Conservation (phyloP, 2,113 vertebrate genomes). For the Puntigrus tetrazona region DNA sequence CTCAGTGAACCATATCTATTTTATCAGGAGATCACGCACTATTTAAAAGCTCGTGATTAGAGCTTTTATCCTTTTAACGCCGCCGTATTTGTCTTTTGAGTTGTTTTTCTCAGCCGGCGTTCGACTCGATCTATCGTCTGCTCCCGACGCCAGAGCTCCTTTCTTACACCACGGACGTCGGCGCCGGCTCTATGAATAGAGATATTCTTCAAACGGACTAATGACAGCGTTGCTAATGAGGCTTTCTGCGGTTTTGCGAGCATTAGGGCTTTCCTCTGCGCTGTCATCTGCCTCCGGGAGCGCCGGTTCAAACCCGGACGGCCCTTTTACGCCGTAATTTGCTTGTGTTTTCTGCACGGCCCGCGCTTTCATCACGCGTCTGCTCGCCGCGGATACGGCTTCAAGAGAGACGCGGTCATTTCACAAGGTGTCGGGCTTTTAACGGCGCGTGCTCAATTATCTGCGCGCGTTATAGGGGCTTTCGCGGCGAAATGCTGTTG, state of each 20-base stretch:
- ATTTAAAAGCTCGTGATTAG: no score
- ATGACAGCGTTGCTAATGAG: constrained; percentile 2
- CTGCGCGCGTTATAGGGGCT: no score
- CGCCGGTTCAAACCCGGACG: neutral
- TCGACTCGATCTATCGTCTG: no score
- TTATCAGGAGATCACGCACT: no score
- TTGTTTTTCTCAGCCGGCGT: no score
- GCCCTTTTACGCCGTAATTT: neutral
- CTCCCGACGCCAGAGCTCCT: no score
- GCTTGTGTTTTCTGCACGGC: neutral
- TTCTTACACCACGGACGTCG: neutral
- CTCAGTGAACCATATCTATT: no score
- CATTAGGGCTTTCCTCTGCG: constrained; percentile 7
- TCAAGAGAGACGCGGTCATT: neutral
- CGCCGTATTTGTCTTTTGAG: no score
- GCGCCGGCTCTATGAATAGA: neutral
- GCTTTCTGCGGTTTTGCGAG: neutral
- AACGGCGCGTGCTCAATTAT: neutral
- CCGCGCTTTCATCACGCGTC: constrained; percentile 19
- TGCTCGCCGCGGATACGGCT: neutral
- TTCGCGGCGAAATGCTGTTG: neutral
- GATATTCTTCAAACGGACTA: constrained; percentile 17
- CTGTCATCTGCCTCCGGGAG: constrained; percentile 20
- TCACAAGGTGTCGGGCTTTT: neutral
- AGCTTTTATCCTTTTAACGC: no score